phyloP scores from a whole-genome alignment of 2,888 invertebrate genomes.

The Molorchus minor region DNA sequence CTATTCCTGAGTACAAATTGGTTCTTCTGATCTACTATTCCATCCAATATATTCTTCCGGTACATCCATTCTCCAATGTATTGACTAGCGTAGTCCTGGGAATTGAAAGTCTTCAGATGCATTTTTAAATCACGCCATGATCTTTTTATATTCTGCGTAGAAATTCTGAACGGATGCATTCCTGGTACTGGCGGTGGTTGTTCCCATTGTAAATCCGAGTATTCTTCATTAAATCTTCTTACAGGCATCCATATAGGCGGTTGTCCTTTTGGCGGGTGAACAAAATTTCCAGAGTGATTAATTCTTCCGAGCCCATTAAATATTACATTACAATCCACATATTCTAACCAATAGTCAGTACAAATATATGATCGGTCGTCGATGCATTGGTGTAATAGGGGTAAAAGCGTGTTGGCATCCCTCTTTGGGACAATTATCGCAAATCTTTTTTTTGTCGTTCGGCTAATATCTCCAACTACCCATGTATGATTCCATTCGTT shows the following conservation, averaged over 20 bases:
- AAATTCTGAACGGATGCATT: not conserved
- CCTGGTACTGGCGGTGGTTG: not conserved
- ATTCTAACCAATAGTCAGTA: not conserved
- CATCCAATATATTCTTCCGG: not conserved
- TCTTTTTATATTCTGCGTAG: not conserved
- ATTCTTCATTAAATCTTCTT: not conserved
- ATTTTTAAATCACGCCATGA: not conserved
- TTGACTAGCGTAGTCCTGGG: not conserved
- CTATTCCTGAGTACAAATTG: not conserved
- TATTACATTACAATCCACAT: not conserved
- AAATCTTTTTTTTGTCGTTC: constrained; percentile 5
- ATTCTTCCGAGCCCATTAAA: not conserved
- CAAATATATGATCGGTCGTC: not conserved
- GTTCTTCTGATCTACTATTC: not conserved
- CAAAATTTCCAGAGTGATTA: not conserved
- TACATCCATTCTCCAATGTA: constrained; percentile 6
- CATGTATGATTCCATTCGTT: not conserved
- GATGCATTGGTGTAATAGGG: not conserved
- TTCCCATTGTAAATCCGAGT: not conserved
- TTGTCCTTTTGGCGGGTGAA: not conserved
- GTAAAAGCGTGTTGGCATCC: not conserved
- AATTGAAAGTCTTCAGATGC: not conserved
- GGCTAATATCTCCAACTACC: not conserved
- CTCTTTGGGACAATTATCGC: not conserved
- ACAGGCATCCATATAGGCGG: not conserved